phyloP scores from a whole-genome alignment of 2,113 vertebrate genomes.

The Lycaon pictus region DNA sequence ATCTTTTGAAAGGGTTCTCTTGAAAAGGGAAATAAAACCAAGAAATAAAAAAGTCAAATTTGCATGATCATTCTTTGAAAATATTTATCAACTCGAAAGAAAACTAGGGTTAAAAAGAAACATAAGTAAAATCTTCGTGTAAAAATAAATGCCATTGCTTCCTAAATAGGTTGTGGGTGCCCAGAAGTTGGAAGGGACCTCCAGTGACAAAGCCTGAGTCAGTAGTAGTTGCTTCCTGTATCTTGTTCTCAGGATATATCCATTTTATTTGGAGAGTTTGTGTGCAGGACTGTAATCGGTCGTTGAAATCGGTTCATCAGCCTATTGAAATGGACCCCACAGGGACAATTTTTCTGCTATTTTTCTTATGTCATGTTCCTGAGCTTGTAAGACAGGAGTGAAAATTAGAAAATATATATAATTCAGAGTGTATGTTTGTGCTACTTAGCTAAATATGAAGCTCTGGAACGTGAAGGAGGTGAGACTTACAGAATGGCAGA shows the following conservation, averaged over 20 bases:
- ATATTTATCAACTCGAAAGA: conserved; percentile 21
- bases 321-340: background rate
- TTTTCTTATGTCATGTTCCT: background rate
- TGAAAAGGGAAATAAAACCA: background rate
- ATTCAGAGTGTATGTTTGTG: background rate
- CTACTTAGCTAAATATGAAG: background rate
- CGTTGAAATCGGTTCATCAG: background rate
- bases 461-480: background rate
- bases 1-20: background rate
- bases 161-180: background rate
- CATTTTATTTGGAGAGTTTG: background rate
- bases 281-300: background rate
- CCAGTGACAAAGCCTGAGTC: background rate
- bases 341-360: background rate
- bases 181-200: background rate
- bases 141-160: background rate
- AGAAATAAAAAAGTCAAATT: background rate
- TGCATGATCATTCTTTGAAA: conserved; percentile 36
- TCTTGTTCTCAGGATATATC: background rate
- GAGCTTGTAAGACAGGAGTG: background rate
- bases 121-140: background rate
- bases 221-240: background rate
- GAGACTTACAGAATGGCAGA: background rate
- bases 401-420: background rate
- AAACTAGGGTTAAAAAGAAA: background rate